A percentile compares a stretch with the other conserved stretches of the same genome.
These are phyloP conservation scores for Gymnoscopelus braueri DNA, from an alignment of 2,797 vertebrate species.

Conservation along the genomic window DNA sequence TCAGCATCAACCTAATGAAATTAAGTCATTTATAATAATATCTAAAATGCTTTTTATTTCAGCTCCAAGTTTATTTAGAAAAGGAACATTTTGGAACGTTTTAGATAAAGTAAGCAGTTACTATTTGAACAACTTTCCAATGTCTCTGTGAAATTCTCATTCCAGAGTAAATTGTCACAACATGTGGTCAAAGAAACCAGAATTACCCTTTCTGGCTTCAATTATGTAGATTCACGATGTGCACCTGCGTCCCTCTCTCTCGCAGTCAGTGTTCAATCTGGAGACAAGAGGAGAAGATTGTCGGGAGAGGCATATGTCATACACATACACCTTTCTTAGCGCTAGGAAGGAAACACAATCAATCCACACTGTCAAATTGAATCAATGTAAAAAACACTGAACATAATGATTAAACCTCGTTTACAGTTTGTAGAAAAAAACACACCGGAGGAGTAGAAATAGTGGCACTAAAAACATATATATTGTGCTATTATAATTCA, in stretches of 20 bases:
- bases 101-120: neutral
- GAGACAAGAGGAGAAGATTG: slow-evolving; percentile 10
- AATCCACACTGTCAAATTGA: neutral
- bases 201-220: slow-evolving; percentile 23
- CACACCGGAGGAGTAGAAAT: no score
- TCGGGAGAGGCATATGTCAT: slow-evolving; percentile 15
- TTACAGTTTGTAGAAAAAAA: no score
- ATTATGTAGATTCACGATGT: slow-evolving; percentile 36
- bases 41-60: neutral
- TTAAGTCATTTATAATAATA: neutral
- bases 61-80: slow-evolving; percentile 3
- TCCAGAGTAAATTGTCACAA: slow-evolving; percentile 14
- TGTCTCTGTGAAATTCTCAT: slow-evolving; percentile 7
- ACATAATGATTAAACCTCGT: no score
- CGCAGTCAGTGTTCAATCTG: slow-evolving; percentile 11
- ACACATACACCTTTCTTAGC: neutral
- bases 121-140: no score
- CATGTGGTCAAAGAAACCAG: slow-evolving; percentile 14
- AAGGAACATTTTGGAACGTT: slow-evolving; percentile 1
- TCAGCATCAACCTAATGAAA: neutral
- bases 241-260: slow-evolving; percentile 31
- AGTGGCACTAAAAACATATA: no score
- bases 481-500: no score
- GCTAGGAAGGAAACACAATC: neutral
- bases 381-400: neutral